Conservation (phyloP, 2,888 invertebrate species). For the Minunthozetes semirufus region DNA sequence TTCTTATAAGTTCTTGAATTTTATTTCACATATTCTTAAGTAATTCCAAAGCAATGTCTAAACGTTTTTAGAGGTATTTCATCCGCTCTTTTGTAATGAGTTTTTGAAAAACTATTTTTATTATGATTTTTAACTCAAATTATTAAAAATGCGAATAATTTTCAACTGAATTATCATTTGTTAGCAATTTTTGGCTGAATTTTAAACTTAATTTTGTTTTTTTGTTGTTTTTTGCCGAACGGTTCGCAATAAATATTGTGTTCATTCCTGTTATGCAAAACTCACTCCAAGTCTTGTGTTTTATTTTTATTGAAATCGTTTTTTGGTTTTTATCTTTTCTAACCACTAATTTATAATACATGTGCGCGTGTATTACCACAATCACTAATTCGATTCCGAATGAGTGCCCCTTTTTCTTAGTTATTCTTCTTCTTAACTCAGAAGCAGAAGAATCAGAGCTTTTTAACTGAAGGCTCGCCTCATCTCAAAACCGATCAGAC, state of each 20-base stretch:
- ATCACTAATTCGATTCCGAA: conserved; percentile 2
- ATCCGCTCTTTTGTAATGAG: background rate
- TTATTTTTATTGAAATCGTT: background rate
- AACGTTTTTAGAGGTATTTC: background rate
- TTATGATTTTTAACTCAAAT: background rate
- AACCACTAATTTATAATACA: conserved; percentile 14
- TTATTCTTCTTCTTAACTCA: background rate
- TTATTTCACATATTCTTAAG: background rate
- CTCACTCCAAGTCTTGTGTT: background rate
- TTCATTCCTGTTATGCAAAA: conserved; percentile 28
- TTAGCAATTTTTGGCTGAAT: background rate
- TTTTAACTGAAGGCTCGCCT: background rate
- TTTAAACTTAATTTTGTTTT: background rate
- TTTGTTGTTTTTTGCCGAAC: background rate
- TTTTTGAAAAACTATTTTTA: background rate
- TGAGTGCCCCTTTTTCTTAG: background rate
- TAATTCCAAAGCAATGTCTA: background rate
- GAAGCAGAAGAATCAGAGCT: background rate
- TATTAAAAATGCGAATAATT: conserved; percentile 28
- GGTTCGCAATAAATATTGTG: conserved; percentile 17
- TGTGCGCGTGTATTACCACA: conserved; percentile 18
- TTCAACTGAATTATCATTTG: conserved; percentile 27
- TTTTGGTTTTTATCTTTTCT: background rate
- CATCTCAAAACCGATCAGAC: background rate
- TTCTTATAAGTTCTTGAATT: background rate